Evolutionary conservation across 2,797 vertebrate species (phyloP), one percentile per base, ranked within the genome.

Genomic region (Danionella dracula): DNA sequence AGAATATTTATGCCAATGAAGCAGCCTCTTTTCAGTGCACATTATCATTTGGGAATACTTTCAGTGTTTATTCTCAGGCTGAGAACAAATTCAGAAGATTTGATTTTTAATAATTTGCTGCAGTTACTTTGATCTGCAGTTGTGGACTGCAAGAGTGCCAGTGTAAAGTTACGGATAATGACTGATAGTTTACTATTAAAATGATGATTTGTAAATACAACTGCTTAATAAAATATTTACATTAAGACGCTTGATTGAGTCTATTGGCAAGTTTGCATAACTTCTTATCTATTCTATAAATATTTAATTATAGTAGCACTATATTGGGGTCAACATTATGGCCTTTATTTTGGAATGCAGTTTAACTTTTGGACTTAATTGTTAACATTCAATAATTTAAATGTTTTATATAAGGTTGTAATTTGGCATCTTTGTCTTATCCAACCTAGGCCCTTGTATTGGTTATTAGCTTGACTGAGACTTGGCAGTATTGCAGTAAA

Each of bases 161-260:
- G 78, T 88, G 84, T 86, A 88, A 78, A 83, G 86, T 76, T 84
- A 75, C 81, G 80, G 74, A 89, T 78, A 84, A 79, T 88, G 31
- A 57, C 42, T 57, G 42, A 66, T 66, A 4, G 57, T 66, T 66
- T 57, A 41, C 54, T 17, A 81, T 88, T 87, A 76, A 73, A 42
- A 87, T 55, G 83, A 83, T 86, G 77, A 83, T 89, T 90, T 90
- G 84, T 90, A 86, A 83, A 88, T 86, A 87, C 79, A 86, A 85
- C 83, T 89, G 86, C 85, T 84, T 90, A 91, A 91, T 91, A 91
- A 91, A 91, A 82, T 82, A 83, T 84, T n/a, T 88, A 83, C 85
- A 89, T 82, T 82, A 79, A 82, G 85, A 77, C 46, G 8, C 12
- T 41, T 40, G 74, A 55, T 29, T 41, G 51, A 40, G 38, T 51